A percentile compares a stretch with the other conserved stretches of the same genome.
These are phyloP conservation scores for Parotia lawesii DNA, from an alignment of 2,113 vertebrate species.

Conservation along the genomic window DNA sequence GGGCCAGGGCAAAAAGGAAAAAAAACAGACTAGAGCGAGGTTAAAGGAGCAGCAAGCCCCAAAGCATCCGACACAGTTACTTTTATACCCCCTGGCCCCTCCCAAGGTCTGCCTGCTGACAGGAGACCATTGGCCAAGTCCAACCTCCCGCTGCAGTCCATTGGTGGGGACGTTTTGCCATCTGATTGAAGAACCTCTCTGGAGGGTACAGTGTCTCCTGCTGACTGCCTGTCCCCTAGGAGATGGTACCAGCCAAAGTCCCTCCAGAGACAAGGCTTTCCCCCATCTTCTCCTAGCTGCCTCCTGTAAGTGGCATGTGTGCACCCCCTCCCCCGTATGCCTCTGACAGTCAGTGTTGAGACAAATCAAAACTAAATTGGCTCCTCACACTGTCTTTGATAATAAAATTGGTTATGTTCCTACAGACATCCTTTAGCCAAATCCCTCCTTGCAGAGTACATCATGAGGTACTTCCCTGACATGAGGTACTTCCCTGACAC, in stretches of 20 bases:
- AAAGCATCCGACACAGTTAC: not conserved
- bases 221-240: no score
- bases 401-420: not conserved
- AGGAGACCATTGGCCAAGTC: not conserved
- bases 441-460: not conserved
- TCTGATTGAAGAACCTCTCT: not conserved
- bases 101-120: not conserved
- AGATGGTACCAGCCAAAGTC: not conserved
- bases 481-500: not conserved
- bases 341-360: not conserved
- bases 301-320: not conserved
- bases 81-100: not conserved
- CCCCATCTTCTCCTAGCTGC: not conserved
- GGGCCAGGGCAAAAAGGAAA: not conserved
- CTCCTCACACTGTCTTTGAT: not conserved
- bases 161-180: not conserved
- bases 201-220: no score
- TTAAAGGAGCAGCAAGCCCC: not conserved
- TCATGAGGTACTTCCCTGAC: not conserved
- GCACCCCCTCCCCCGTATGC: not conserved
- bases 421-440: not conserved
- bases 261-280: not conserved
- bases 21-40: fast-evolving
- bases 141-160: no score
- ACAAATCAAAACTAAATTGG: not conserved